These are phyloP conservation scores for Argya squamiceps DNA, from an alignment of 2,797 vertebrate genomes.

Conservation along the genomic window DNA sequence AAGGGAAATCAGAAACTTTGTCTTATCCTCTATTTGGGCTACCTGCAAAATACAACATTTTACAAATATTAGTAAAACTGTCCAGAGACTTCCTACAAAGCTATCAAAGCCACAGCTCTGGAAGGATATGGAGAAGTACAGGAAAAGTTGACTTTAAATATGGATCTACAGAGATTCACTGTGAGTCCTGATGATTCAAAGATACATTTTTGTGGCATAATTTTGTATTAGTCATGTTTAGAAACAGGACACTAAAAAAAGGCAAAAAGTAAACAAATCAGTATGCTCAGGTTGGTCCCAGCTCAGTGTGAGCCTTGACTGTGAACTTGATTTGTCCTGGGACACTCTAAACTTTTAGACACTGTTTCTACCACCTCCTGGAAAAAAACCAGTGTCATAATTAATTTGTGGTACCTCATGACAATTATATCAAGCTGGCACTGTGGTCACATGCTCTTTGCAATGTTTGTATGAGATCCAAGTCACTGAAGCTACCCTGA, in stretches of 20 bases:
- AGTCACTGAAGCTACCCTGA: not conserved
- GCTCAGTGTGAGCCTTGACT: not conserved
- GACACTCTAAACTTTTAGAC: not conserved
- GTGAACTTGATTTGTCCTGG: not conserved
- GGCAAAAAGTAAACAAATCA: not conserved
- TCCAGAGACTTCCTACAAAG: not conserved
- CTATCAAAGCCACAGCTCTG: not conserved
- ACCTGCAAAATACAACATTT: not conserved
- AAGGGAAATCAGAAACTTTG: not conserved
- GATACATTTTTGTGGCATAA: not conserved
- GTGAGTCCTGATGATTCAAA: not conserved
- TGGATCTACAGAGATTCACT: not conserved
- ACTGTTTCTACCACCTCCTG: not conserved
- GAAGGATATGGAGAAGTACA: not conserved
- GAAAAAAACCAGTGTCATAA: not conserved
- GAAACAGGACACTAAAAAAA: not conserved
- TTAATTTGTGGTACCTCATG: not conserved
- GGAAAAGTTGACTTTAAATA: not conserved
- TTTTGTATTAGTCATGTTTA: not conserved
- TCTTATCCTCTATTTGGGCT: not conserved
- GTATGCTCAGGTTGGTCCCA: not conserved
- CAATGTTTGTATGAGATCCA: not conserved
- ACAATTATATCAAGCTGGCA: not conserved
- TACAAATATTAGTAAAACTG: not conserved
- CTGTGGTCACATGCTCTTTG: not conserved